These are phyloP conservation scores for Hypena proboscidalis DNA, from an alignment of 2,888 invertebrate genomes.

Conservation along the genomic window DNA sequence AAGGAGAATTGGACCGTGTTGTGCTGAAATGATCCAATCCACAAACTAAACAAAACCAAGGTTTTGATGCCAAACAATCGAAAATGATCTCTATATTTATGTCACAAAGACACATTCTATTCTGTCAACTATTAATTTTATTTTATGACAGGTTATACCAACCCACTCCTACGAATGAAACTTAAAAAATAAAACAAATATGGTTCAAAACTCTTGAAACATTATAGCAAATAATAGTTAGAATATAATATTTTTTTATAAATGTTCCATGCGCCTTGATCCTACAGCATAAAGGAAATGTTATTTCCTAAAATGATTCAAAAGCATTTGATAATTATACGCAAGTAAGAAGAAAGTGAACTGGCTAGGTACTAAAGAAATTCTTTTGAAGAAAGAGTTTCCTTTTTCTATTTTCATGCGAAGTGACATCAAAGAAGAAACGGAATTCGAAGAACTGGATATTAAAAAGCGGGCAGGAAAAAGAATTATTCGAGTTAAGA, in stretches of 20 bases:
- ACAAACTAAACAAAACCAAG: constrained; percentile 1
- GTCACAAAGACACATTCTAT: constrained; percentile 1
- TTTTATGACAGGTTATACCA: constrained; percentile 2
- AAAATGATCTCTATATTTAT: constrained; percentile 6
- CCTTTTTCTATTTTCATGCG: constrained; percentile 5
- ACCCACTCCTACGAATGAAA: constrained; percentile 1
- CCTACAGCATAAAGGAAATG: too few species aligned
- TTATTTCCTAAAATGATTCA: too few species aligned
- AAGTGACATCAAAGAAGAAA: constrained; percentile 1
- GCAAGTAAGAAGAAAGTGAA: constrained; percentile 5
- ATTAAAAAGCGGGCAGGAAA: constrained; percentile 7
- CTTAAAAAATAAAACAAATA: constrained; percentile 2
- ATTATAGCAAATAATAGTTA: too few species aligned
- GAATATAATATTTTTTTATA: too few species aligned
- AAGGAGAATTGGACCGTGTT: too few species aligned
- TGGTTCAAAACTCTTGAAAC: constrained; percentile 4
- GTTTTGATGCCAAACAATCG: constrained; percentile 5
- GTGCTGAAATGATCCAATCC: too few species aligned
- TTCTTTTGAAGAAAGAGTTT: constrained; percentile 6
- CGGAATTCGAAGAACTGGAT: constrained; percentile 3
- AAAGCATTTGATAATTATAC: too few species aligned
- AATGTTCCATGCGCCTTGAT: too few species aligned
- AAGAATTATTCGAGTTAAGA: constrained; percentile 8
- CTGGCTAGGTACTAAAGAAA: too few species aligned
- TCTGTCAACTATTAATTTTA: neutral